Evolutionary conservation across 2,888 invertebrate species (phyloP).

Genomic region (Epirrhoe alternata): DNA sequence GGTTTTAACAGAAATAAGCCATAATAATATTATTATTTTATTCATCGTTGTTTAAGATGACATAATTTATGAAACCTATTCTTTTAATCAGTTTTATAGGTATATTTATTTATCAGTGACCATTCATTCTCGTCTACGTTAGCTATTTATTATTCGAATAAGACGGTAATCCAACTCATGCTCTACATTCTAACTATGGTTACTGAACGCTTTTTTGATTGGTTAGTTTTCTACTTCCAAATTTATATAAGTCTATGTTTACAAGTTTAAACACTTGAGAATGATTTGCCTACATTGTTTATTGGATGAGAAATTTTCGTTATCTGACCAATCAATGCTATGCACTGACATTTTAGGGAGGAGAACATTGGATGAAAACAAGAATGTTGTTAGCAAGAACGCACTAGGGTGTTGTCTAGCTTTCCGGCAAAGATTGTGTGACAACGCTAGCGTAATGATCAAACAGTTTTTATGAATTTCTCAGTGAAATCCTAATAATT

Average conservation of each 20-base stretch:
- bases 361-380: no score
- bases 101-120: no score
- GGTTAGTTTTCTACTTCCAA: constrained; percentile 2
- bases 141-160: no score
- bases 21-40: no score
- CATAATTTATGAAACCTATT: no score
- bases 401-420: constrained; percentile 78
- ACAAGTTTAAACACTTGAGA: not conserved
- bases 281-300: not conserved
- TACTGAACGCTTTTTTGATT: constrained; percentile 10
- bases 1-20: no score
- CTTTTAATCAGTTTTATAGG: no score
- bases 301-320: not conserved
- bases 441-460: constrained; percentile 80
- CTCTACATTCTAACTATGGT: no score
- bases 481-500: constrained; percentile 56
- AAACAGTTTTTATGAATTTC: constrained; percentile 71
- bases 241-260: constrained; percentile 19
- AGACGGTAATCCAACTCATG: no score
- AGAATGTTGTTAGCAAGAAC: constrained; percentile 44
- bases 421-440: constrained; percentile 62
- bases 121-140: no score
- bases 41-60: no score
- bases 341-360: not conserved
- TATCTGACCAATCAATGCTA: constrained; percentile 37